These are phyloP conservation scores for Limonius californicus DNA, from an alignment of 1,140 invertebrate species.

Conservation along the genomic window DNA sequence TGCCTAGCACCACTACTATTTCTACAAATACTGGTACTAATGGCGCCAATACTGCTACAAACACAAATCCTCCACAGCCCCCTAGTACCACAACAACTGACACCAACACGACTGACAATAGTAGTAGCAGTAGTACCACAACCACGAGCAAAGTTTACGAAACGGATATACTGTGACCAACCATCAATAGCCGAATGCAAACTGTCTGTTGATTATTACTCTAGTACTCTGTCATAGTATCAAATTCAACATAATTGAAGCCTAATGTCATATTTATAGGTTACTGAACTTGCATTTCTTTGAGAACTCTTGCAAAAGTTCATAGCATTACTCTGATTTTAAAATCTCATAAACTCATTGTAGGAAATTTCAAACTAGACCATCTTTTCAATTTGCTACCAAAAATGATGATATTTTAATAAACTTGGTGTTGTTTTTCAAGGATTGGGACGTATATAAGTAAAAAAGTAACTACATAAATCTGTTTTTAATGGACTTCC, in stretches of 20 bases:
- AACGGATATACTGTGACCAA: constrained; percentile 80
- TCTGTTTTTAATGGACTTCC: no score
- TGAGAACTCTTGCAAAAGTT: no score
- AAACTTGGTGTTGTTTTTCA: no score
- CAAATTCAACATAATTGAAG: not conserved
- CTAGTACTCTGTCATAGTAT: not conserved
- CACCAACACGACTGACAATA: constrained; percentile 37
- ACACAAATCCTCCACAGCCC: constrained; percentile 9
- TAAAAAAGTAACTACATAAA: no score
- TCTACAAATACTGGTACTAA: constrained; percentile 38
- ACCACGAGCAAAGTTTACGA: constrained; percentile 78
- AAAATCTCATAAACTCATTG: no score
- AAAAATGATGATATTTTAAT: no score
- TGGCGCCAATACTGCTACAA: constrained; percentile 22
- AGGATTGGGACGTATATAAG: no score
- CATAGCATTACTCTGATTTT: no score
- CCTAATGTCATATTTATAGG: not conserved
- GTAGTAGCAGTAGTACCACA: constrained; percentile 46
- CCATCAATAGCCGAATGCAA: constrained; percentile 30
- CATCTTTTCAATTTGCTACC: no score
- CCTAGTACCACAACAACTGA: constrained; percentile 30
- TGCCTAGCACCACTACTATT: constrained; percentile 48
- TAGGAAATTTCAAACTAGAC: no score
- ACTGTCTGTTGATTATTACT: constrained; percentile 35
- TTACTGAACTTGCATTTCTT: no score